These are phyloP conservation scores for Ceyx margarethae DNA, from an alignment of 2,113 vertebrate genomes.

Conservation along the genomic window DNA sequence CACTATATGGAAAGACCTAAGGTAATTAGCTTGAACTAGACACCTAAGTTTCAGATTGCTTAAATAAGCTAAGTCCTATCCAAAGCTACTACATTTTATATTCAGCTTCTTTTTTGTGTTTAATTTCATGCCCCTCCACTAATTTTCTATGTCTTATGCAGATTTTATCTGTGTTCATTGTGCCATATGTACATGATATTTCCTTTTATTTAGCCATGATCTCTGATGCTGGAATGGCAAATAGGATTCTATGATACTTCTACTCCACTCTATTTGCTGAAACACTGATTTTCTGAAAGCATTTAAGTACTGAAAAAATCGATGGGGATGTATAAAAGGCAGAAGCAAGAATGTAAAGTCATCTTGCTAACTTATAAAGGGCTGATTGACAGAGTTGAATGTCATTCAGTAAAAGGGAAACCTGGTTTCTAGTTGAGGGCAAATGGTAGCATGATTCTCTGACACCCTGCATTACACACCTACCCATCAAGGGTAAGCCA, in stretches of 20 bases:
- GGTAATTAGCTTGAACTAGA: neutral
- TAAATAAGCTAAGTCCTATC: neutral
- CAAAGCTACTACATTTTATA: neutral
- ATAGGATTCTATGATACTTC: neutral
- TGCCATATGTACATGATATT: neutral
- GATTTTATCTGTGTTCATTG: neutral
- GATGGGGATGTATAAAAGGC: neutral
- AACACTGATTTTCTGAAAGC: slow-evolving; percentile 31
- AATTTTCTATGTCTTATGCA: neutral
- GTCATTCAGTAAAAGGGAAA: neutral
- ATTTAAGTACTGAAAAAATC: slow-evolving; percentile 9
- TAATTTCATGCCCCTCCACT: neutral
- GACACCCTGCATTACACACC: neutral
- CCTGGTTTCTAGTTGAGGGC: neutral
- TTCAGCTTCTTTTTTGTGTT: neutral
- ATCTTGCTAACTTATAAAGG: neutral
- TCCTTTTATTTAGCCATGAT: neutral
- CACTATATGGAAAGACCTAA: neutral
- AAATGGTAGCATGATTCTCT: neutral
- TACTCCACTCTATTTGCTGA: neutral
- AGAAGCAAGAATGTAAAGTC: neutral
- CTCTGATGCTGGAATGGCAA: neutral
- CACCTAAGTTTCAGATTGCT: neutral
- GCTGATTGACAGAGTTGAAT: neutral
- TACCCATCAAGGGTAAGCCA: neutral